phyloP scores from a whole-genome alignment of 2,797 vertebrate species.

The Gymnothorax reevesii region DNA sequence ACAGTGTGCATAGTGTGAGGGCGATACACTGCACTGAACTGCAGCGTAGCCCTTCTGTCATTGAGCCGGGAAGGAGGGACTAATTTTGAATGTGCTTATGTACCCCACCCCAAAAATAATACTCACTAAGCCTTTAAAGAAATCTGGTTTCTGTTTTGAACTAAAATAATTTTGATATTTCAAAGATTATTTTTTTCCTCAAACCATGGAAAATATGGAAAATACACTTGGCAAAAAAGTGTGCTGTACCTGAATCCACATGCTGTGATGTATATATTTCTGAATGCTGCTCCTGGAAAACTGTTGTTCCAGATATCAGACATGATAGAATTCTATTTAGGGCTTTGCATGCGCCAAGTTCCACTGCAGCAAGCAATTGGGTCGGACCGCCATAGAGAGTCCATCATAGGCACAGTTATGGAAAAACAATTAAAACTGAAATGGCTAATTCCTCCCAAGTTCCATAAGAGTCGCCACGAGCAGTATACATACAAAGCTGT shows the following conservation, averaged over 20 bases:
- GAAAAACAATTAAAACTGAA: constrained; percentile 52
- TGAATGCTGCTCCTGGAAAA: constrained; percentile 6
- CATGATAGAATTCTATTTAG: constrained; percentile 52
- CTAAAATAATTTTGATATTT: not conserved
- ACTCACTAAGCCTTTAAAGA: no score
- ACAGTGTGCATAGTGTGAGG: no score
- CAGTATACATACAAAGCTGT: constrained; percentile 41
- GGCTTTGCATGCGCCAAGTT: constrained; percentile 44
- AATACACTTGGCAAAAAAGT: not conserved
- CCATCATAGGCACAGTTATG: constrained; percentile 47
- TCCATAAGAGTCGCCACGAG: constrained; percentile 36
- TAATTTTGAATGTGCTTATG: no score
- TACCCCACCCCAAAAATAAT: no score
- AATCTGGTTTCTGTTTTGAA: not conserved
- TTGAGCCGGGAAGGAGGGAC: no score
- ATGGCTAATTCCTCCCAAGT: constrained; percentile 49
- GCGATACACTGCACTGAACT: no score
- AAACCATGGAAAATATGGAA: not conserved
- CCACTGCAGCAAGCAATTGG: constrained; percentile 41
- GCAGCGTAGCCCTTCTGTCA: no score
- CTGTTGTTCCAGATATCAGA: constrained; percentile 40
- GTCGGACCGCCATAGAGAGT: constrained; percentile 31
- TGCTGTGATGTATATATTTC: constrained; percentile 26
- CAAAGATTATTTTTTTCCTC: not conserved
- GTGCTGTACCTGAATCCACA: not conserved